A percentile compares a stretch with the other conserved stretches of the same genome.
Evolutionary conservation across 2,888 invertebrate genomes (phyloP).

Genomic region (Stenolophus ochropezus): DNA sequence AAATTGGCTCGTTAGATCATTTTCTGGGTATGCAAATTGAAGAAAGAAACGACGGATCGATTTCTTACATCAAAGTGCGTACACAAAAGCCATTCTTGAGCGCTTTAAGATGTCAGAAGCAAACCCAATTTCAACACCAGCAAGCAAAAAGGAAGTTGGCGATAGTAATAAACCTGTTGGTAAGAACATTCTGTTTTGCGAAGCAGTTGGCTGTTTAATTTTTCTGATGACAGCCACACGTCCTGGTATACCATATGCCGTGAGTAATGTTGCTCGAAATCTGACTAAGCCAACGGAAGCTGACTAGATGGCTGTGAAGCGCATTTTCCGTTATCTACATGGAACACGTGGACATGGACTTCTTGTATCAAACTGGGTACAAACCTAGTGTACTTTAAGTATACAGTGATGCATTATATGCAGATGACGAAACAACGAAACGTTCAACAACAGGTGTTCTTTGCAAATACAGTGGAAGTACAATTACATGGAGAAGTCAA

Average conservation of each 20-base stretch:
- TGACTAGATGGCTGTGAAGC: constrained; percentile 58
- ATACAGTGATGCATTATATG: constrained; percentile 63
- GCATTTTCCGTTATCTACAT: constrained; percentile 59
- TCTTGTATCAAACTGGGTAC: not conserved
- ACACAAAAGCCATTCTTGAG: constrained; percentile 61
- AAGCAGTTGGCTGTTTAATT: too few species aligned
- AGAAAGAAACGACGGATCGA: constrained; percentile 61
- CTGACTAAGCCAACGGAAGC: constrained; percentile 54
- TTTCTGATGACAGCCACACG: constrained; percentile 62
- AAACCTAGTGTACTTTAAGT: too few species aligned
- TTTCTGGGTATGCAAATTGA: constrained; percentile 64
- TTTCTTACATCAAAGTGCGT: constrained; percentile 60
- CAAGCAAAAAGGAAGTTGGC: constrained; percentile 60
- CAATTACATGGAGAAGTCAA: constrained; percentile 66
- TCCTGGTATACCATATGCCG: constrained; percentile 63
- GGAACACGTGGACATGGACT: constrained; percentile 24
- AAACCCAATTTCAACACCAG: constrained; percentile 57
- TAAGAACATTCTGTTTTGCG: too few species aligned
- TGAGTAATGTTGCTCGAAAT: constrained; percentile 63
- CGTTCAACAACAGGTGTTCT: constrained; percentile 61
- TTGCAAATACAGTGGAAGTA: constrained; percentile 63
- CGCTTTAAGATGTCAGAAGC: constrained; percentile 1
- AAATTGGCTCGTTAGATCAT: constrained; percentile 61
- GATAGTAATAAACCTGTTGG: too few species aligned
- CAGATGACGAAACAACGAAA: constrained; percentile 53